Percentiles rank a stretch among this genome's conserved stretches.
These are phyloP conservation scores for Drosophila subpulchrella DNA, from an alignment of 1,140 invertebrate genomes.

Conservation along the genomic window DNA sequence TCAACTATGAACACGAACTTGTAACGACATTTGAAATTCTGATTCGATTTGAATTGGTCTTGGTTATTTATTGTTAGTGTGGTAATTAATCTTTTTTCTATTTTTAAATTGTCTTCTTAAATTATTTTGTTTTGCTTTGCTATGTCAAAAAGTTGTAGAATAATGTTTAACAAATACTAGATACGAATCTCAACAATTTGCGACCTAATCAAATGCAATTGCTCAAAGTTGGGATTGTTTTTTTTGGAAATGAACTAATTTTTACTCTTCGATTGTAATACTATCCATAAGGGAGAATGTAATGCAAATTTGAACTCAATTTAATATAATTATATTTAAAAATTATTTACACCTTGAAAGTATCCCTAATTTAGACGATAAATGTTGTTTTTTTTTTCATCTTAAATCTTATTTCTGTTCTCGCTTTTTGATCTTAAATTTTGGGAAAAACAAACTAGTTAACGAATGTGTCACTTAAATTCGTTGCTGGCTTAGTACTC, in stretches of 20 bases:
- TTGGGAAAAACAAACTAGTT: conserved; percentile 50
- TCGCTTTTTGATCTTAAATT: conserved; percentile 37
- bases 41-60: conserved; percentile 31
- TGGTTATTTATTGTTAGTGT: conserved; percentile 9
- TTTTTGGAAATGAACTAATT: conserved; percentile 14
- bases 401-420: conserved; percentile 36
- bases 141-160: conserved; percentile 34
- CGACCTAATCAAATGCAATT: conserved; percentile 49
- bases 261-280: conserved; percentile 29
- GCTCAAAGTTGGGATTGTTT: conserved; percentile 21
- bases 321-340: conserved; percentile 73
- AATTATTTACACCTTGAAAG: conserved; percentile 75
- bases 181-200: conserved; percentile 35
- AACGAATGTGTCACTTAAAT: conserved; percentile 65
- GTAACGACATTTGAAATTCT: conserved; percentile 64
- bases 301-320: conserved; percentile 75
- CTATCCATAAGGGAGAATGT: conserved; percentile 66
- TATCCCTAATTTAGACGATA: conserved; percentile 62
- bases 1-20: conserved; percentile 77
- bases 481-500: conserved; percentile 63
- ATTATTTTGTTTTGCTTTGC: conserved; percentile 9
- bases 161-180: conserved; percentile 53
- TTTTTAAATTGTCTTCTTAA: conserved; percentile 29
- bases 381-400: conserved; percentile 35
- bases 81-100: conserved; percentile 18